Evolutionary conservation across 2,113 vertebrate species (phyloP), one percentile per base, ranked within the genome.

Genomic region (Megatriorchis doriae): DNA sequence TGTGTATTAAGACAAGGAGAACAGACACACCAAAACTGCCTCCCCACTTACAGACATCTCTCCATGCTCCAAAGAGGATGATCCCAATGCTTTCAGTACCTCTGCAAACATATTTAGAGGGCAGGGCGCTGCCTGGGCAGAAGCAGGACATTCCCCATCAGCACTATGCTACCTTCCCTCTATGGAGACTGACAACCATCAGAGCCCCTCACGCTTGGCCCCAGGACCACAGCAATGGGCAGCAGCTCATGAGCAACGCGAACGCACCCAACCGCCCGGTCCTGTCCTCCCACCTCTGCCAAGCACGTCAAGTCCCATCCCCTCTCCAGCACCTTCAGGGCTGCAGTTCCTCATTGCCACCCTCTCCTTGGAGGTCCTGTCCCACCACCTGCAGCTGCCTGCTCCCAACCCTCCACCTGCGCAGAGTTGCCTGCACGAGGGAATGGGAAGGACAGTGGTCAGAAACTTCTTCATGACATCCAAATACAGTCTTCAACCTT

Each of bases 61-160:
- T 26, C 48, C 32, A 4, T 65, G 34, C 38, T 52, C 70, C 10
- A 4, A 18, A 18, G 27, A 62, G 27, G 17, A 43, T 2, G 2
- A 85, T 34, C 10, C 26, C 31, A 18, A 15, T 13, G 32, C 18
- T 62, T 67, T 48, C n/a, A 67, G 80, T 32, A n/a, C 21, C 20
- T 45, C 50, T 3, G 2, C 66, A 74, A 62, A 81, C 1, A 2
- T 20, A 43, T 63, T 68, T 22, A 62, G 53, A 74, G 53, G n/a
- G 27, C 16, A 74, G n/a, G 31, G 73, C 1, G 0, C 38, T 42
- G 21, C 17, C 36, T 42, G 26, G 26, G 31, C 52, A 61, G 53
- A 66, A 66, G 34, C 1, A 0, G 7, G 10, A 61, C 2, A 0
- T 16, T 65, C 18, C 40, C 52, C 52, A 53, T 6, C 45, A 79